Evolutionary conservation across 2,797 vertebrate species (phyloP), one percentile per base, ranked within the genome.

Genomic region (Falco cherrug): DNA sequence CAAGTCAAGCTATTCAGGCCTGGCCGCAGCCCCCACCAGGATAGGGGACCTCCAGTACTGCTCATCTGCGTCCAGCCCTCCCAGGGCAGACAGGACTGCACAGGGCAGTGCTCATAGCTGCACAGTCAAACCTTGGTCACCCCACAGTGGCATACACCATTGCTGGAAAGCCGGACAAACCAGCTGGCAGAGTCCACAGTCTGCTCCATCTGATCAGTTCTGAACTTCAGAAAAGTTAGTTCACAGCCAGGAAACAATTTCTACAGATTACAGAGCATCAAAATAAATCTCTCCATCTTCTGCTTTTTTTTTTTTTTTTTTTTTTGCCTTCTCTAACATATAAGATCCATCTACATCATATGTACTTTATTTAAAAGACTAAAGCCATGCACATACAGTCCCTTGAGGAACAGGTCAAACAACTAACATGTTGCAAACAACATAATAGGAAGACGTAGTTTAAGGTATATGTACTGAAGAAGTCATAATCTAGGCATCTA

Each of bases 21-120:
- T 6, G 3, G 41, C 21, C 15, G 3, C 35, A 71, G 47, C n/a
- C 31, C 39, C 20, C 41, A 59, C 1, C 22, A 48, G 60, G 37
- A 57, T 15, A 53, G 29, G n/a, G 2, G 20, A 48, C 18, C 21
- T 4, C 25, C 0, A 0, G 74, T 17, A 14, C 41, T 4, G 7
- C 53, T 37, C 6, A 14, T 39, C 64, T 13, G 18, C 0, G 0
- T 35, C 19, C 20, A 61, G n/a, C 3, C 54, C 50, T 60, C 28
- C 51, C 50, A 85, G 35, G 9, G 10, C 24, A 22, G 61, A 50
- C 11, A 39, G 24, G 9, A 29, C 39, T 15, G 29, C 0, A 1
- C 33, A 16, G 33, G 35, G 33, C 56, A 45, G 51, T 4, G 1
- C 45, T 21, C 26, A 8, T 14, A 9, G 51, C 19, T 29, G 21